These are phyloP conservation scores for Lepidothrix coronata DNA, from an alignment of 2,113 vertebrate species.

Conservation along the genomic window DNA sequence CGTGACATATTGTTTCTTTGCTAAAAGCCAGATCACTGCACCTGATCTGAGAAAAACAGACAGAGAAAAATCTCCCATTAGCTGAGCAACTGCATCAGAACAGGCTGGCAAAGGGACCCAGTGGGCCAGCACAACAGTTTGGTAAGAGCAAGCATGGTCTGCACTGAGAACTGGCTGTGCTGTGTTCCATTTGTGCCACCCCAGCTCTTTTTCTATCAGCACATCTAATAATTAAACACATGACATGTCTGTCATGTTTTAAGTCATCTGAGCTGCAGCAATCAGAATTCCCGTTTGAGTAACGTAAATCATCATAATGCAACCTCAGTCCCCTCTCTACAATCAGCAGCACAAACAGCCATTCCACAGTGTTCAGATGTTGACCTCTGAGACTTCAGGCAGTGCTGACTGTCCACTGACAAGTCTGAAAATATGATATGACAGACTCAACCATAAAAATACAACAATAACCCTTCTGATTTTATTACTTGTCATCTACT, in stretches of 20 bases:
- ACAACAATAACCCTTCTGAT: slow-evolving; percentile 10
- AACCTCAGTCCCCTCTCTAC: neutral
- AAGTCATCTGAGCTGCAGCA: neutral
- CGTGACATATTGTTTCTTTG: neutral
- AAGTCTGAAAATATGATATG: neutral
- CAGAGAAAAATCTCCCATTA: neutral
- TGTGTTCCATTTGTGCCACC: neutral
- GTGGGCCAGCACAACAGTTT: neutral
- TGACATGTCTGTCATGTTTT: neutral
- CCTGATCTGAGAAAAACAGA: neutral
- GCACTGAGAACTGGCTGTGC: rapidly evolving
- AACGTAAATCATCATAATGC: neutral
- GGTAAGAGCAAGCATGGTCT: rapidly evolving
- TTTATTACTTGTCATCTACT: slow-evolving; percentile 39
- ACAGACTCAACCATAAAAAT: slow-evolving; percentile 20
- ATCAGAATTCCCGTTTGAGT: neutral
- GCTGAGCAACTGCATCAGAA: neutral
- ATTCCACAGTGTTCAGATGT: neutral
- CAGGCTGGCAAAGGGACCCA: neutral
- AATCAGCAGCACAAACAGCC: neutral
- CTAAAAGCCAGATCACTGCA: neutral
- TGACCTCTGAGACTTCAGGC: neutral
- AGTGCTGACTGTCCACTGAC: neutral
- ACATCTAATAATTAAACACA: neutral
- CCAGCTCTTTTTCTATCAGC: neutral